phyloP scores from a whole-genome alignment of 2,797 vertebrate genomes.

The Gambusia yucatana region DNA sequence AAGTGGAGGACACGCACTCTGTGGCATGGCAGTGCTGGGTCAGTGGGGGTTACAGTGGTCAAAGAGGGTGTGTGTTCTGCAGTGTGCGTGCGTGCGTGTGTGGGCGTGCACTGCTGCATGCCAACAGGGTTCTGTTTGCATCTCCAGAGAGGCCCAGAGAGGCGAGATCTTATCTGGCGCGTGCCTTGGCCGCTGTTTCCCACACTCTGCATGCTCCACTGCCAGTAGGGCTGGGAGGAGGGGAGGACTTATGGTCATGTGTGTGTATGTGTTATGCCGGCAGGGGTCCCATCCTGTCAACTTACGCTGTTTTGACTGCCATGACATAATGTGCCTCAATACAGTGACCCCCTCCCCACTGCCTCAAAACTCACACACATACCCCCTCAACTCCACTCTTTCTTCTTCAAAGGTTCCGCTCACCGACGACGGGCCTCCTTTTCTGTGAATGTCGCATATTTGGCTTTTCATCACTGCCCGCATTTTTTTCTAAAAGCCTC shows the following conservation, averaged over 20 bases:
- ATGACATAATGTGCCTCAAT: conserved; percentile 86
- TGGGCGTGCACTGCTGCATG: conserved; percentile 55
- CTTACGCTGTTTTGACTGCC: conserved; percentile 85
- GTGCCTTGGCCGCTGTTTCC: conserved; percentile 89
- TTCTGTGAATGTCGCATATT: conserved; percentile 76
- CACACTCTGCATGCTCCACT: conserved; percentile 87
- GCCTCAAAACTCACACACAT: conserved; percentile 30
- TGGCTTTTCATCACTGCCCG: conserved; percentile 72
- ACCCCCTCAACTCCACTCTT: conserved; percentile 42
- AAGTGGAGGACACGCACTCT: conserved; percentile 56
- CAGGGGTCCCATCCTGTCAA: conserved; percentile 79
- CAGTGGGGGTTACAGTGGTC: conserved; percentile 37
- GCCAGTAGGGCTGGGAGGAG: conserved; percentile 69
- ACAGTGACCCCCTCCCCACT: conserved; percentile 77
- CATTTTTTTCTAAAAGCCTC: conserved; percentile 38
- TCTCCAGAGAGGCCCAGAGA: conserved; percentile 83
- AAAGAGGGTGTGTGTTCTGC: conserved; percentile 46
- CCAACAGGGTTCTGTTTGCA: conserved; percentile 82
- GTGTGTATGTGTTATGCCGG: conserved; percentile 43
- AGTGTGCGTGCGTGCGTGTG: neutral
- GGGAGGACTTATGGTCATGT: conserved; percentile 54
- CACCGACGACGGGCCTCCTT: conserved; percentile 73
- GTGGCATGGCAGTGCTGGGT: conserved; percentile 42
- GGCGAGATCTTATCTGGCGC: conserved; percentile 87
- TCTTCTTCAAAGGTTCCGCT: conserved; percentile 77